A percentile compares a stretch with the other conserved stretches of the same genome.
phyloP scores from a whole-genome alignment of 2,113 vertebrate species.

The Andinoacara biseriatus region DNA sequence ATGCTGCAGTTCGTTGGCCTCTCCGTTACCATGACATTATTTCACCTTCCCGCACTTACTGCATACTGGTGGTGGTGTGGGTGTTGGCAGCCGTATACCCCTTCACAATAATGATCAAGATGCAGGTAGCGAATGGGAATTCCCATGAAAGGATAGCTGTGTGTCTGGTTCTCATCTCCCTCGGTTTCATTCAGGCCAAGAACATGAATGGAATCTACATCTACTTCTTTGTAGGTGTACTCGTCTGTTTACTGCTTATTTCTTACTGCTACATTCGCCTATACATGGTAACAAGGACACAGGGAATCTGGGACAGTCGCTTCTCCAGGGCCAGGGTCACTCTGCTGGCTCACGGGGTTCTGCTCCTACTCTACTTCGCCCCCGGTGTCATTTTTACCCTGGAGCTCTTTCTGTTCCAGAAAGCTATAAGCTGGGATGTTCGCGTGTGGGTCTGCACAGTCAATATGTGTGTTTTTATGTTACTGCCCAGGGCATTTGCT shows the following conservation, averaged over 20 bases:
- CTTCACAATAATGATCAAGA: conserved; percentile 70
- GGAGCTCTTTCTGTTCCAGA: conserved; percentile 72
- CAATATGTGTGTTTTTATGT: conserved; percentile 79
- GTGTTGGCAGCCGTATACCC: conserved; percentile 74
- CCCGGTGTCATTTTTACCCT: conserved; percentile 78
- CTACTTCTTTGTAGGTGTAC: conserved; percentile 68
- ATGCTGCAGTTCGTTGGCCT: conserved; percentile 80
- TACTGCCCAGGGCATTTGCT: conserved; percentile 79
- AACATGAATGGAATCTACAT: conserved; percentile 55
- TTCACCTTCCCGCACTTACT: conserved; percentile 58
- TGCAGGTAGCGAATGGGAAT: conserved; percentile 18
- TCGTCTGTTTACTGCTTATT: conserved; percentile 76
- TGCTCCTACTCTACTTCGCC: conserved; percentile 81
- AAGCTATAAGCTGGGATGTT: conserved; percentile 26
- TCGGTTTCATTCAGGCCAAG: conserved; percentile 42
- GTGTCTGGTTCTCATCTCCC: conserved; percentile 75
- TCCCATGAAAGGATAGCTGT: neutral
- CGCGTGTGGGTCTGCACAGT: conserved; percentile 77
- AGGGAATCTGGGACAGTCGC: conserved; percentile 80
- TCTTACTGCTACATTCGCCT: conserved; percentile 83
- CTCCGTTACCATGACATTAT: conserved; percentile 78
- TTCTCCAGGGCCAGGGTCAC: conserved; percentile 84
- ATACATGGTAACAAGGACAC: conserved; percentile 80
- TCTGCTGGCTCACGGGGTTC: conserved; percentile 77
- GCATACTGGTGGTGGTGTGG: conserved; percentile 76